Evolutionary conservation across 1,140 invertebrate genomes (phyloP).

Genomic region (Ctenoplectra terminalis): DNA sequence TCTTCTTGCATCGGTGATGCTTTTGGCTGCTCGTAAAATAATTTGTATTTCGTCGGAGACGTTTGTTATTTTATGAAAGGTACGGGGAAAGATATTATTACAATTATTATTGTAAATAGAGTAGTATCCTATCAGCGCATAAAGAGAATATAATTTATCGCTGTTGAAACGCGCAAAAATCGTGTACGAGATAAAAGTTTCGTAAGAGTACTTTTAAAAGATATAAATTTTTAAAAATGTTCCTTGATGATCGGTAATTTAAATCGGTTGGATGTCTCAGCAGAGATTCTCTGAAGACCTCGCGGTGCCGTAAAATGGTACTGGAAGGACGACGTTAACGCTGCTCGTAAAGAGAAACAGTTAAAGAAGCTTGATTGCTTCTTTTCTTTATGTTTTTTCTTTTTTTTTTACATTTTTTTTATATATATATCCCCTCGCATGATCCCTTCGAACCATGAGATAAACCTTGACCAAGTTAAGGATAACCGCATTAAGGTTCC

Average conservation of each 20-base stretch:
- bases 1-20: neutral
- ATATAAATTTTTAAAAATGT: neutral
- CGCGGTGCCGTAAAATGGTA: neutral
- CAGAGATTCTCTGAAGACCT: neutral
- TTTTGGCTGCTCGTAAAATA: neutral
- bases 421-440: neutral
- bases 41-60: neutral
- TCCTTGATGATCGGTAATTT: neutral
- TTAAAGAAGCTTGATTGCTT: neutral
- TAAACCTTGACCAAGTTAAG: slow-evolving; percentile 64
- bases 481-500: slow-evolving; percentile 36
- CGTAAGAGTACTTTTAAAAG: too few relatives aligned
- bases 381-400: neutral
- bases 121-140: too few relatives aligned
- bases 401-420: neutral
- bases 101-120: too few relatives aligned
- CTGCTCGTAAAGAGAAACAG: neutral
- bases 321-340: neutral
- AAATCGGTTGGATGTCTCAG: too few relatives aligned
- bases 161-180: too few relatives aligned
- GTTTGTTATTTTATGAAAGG: too few relatives aligned
- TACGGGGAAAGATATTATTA: too few relatives aligned
- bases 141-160: too few relatives aligned
- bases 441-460: slow-evolving; percentile 26
- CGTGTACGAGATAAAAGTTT: too few relatives aligned